phyloP scores from a whole-genome alignment of 1,140 invertebrate species.

The Drosophila baimaii region DNA sequence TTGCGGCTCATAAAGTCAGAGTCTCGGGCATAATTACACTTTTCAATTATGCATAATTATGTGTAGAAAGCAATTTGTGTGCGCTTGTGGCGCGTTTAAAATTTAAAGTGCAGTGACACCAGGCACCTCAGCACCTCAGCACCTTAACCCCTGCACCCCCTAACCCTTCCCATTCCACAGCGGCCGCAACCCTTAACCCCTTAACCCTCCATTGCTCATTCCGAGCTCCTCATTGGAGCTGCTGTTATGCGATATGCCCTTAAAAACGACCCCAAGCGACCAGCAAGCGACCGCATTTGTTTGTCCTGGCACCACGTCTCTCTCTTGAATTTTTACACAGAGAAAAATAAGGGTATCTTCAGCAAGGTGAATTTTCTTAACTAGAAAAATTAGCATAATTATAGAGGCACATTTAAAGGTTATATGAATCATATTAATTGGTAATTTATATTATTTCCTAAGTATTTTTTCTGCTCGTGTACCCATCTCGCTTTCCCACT shows the following conservation, averaged over 20 bases:
- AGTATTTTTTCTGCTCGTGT: background rate
- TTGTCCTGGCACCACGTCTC: slow-evolving; percentile 40
- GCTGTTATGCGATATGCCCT: slow-evolving; percentile 69
- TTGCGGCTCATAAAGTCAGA: slow-evolving; percentile 69
- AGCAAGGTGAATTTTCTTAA: background rate
- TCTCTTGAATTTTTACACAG: slow-evolving; percentile 17
- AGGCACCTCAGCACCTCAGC: slow-evolving; percentile 14
- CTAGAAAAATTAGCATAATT: too few species aligned
- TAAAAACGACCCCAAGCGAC: slow-evolving; percentile 48
- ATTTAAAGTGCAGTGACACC: slow-evolving; percentile 70
- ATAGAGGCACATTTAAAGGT: rapidly evolving
- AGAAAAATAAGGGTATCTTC: background rate
- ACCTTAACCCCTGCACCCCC: slow-evolving; percentile 15
- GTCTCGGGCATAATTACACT: slow-evolving; percentile 71
- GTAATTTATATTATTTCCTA: too few species aligned
- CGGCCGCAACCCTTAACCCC: slow-evolving; percentile 5
- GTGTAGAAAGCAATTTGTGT: slow-evolving; percentile 72
- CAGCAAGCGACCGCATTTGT: slow-evolving; percentile 61
- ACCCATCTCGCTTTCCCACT: slow-evolving; percentile 2
- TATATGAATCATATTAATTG: background rate
- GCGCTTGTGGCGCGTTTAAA: slow-evolving; percentile 55
- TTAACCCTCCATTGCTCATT: slow-evolving; percentile 8
- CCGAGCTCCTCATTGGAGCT: slow-evolving; percentile 30
- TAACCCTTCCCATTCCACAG: background rate
- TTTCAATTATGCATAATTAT: slow-evolving; percentile 83